Conservation (phyloP, 2,888 invertebrate species). For the Monochamus alternatus region DNA sequence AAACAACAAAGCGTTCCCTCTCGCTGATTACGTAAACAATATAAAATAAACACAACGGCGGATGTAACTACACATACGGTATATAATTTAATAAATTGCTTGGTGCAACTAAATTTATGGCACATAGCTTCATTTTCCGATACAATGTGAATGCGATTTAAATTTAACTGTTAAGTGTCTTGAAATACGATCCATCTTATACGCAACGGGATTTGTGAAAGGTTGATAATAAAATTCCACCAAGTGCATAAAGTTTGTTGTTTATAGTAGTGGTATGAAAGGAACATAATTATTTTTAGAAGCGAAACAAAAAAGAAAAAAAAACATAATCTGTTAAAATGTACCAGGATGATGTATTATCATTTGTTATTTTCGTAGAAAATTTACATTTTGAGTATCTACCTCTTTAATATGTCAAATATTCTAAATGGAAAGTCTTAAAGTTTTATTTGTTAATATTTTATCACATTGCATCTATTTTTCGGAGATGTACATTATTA, state of each 20-base stretch:
- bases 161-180: conserved; percentile 21
- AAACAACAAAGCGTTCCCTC: not conserved
- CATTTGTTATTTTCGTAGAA: too few species aligned
- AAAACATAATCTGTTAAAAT: too few species aligned
- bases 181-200: conserved; percentile 15
- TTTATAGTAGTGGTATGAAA: not conserved
- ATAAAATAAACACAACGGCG: conserved; percentile 6
- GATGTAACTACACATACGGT: not conserved
- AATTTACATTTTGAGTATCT: too few species aligned
- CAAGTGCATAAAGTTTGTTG: not conserved
- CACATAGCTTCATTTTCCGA: conserved; percentile 20
- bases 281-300: not conserved
- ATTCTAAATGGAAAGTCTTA: too few species aligned
- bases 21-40: not conserved
- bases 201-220: conserved; percentile 17
- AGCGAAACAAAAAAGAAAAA: too few species aligned
- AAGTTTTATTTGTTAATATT: too few species aligned
- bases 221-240: not conserved
- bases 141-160: conserved; percentile 5
- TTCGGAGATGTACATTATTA: too few species aligned
- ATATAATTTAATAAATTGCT: conserved; percentile 14
- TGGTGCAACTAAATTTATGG: conserved; percentile 19
- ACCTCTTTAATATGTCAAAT: too few species aligned
- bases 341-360: too few species aligned
- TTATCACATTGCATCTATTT: too few species aligned